Conservation (phyloP, 2,888 invertebrate genomes). For the Hyalella azteca region DNA sequence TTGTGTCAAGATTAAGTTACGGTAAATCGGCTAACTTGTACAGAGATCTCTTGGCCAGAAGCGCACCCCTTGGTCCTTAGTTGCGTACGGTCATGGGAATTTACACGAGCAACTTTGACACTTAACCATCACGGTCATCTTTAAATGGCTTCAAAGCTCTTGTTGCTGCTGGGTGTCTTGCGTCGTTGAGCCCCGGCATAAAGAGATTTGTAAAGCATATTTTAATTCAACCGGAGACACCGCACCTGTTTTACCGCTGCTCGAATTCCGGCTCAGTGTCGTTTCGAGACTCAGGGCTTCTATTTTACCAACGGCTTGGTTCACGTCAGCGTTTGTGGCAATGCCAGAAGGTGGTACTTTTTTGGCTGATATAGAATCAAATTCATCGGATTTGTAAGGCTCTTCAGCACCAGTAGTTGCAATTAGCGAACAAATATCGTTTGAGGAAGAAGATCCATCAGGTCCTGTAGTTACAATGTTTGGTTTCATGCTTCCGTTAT, state of each 20-base stretch:
- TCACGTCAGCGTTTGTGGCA: neutral
- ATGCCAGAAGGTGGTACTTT: neutral
- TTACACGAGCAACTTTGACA: conserved; percentile 15
- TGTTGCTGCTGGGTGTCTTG: neutral
- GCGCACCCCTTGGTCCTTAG: neutral
- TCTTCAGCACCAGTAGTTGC: too few relatives aligned
- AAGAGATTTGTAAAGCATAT: too few relatives aligned
- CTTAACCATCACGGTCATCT: neutral
- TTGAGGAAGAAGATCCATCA: too few relatives aligned
- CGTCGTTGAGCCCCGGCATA: too few relatives aligned
- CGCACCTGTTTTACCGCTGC: neutral
- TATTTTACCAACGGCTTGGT: neutral
- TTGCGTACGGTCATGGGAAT: neutral
- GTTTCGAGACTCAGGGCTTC: neutral
- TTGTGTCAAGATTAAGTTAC: neutral
- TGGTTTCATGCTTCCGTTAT: too few relatives aligned
- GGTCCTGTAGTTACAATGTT: too few relatives aligned
- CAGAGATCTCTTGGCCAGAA: neutral
- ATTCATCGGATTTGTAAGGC: too few relatives aligned
- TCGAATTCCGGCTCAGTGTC: neutral
- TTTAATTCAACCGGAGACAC: conserved; percentile 17
- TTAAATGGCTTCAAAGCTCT: conserved; percentile 4
- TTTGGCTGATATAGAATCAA: too few relatives aligned
- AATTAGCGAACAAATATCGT: too few relatives aligned
- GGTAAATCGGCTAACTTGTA: conserved; percentile 20